Conservation (phyloP, 1,140 invertebrate species). For the Rhagoletis zephyria region DNA sequence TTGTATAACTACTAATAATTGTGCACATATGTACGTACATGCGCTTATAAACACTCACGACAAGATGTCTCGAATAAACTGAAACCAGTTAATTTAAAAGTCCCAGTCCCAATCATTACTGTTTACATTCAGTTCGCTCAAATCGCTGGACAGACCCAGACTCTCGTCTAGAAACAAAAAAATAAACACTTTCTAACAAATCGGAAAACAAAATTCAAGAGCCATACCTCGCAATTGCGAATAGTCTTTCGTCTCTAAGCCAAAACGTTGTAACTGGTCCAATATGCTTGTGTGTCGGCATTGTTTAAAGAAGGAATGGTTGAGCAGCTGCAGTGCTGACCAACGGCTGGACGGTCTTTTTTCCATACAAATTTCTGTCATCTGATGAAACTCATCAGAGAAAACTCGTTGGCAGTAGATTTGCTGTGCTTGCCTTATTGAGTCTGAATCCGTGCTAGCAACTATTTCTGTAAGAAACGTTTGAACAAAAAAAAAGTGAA, state of each 20-base stretch:
- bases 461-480: constrained; percentile 59
- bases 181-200: not conserved
- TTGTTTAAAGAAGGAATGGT: constrained; percentile 85
- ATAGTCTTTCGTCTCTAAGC: constrained; percentile 59
- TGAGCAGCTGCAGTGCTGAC: constrained; percentile 78
- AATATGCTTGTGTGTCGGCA: constrained; percentile 66
- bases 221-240: constrained; percentile 56
- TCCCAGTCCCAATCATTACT: constrained; percentile 51
- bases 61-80: not conserved
- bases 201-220: no score
- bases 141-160: constrained; percentile 22
- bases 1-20: not conserved
- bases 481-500: not conserved
- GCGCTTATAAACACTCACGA: not conserved
- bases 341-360: constrained; percentile 79
- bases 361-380: constrained; percentile 79
- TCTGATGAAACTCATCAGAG: constrained; percentile 82
- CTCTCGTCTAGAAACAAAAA: constrained; percentile 26
- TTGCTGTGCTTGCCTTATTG: constrained; percentile 66
- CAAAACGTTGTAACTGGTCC: constrained; percentile 62
- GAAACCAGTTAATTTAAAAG: not conserved
- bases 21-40: not conserved
- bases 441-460: constrained; percentile 58
- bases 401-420: constrained; percentile 78
- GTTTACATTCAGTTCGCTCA: constrained; percentile 46